These are phyloP conservation scores for Galbula dea DNA, from an alignment of 2,113 vertebrate genomes.

Conservation along the genomic window DNA sequence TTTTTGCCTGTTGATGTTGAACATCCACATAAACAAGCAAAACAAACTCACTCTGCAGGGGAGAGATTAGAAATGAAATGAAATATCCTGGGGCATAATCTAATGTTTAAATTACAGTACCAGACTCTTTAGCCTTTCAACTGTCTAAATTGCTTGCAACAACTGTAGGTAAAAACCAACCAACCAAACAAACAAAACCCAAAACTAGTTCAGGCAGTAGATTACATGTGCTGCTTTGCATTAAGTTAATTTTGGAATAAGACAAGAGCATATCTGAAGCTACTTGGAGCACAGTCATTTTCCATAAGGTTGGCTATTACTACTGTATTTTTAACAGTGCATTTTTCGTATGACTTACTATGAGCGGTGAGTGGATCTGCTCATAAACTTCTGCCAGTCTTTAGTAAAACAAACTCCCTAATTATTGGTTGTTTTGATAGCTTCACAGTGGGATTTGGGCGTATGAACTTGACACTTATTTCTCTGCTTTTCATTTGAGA, in stretches of 20 bases:
- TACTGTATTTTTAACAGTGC: not conserved
- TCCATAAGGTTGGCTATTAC: not conserved
- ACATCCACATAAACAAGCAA: constrained; percentile 33
- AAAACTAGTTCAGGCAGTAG: not conserved
- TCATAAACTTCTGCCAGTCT: not conserved
- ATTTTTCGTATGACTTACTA: not conserved
- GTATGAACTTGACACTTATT: not conserved
- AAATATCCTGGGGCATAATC: constrained; percentile 17
- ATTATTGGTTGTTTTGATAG: not conserved
- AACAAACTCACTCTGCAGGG: constrained; percentile 21
- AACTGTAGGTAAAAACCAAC: not conserved
- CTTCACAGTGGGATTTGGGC: not conserved
- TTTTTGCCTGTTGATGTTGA: not conserved
- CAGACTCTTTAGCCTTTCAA: constrained; percentile 19
- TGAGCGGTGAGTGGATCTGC: not conserved
- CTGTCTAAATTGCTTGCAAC: not conserved
- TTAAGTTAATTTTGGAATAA: not conserved
- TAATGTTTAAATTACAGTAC: constrained; percentile 10
- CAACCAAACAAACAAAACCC: too few relatives aligned
- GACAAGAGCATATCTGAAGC: not conserved
- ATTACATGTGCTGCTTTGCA: not conserved
- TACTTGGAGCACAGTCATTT: not conserved
- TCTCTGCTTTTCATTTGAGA: not conserved
- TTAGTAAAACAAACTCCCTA: not conserved
- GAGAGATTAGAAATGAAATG: constrained; percentile 7